Evolutionary conservation across 2,888 invertebrate genomes (phyloP), one percentile per base, ranked within the genome.

Genomic region (Fragum sueziense): DNA sequence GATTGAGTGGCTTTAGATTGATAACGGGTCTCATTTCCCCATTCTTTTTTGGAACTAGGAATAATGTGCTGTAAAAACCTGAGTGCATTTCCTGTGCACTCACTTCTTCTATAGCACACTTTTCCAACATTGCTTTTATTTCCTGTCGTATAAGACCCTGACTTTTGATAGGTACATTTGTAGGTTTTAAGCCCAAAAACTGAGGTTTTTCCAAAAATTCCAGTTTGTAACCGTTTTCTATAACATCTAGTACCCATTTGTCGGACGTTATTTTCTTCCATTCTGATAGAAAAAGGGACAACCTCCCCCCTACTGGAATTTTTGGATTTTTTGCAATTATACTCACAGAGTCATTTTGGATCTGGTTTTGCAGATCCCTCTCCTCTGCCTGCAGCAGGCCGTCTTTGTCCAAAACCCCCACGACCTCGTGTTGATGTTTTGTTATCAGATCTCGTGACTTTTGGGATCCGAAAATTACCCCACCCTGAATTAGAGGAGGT

Each of bases 41-140:
- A n/a, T n/a, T n/a, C n/a, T n/a, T n/a, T n/a, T n/a, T n/a, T n/a
- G n/a, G n/a, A n/a, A n/a, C n/a, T n/a, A n/a, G n/a, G n/a, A n/a
- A 74, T 20, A 78, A 71, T 27, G 83, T 74, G 51, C 80, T 80
- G 83, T 83, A 83, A 52, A 82, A 83, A 77, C 83, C 80, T 65
- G 29, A 37, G 52, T 75, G 67, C 17, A 59, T 72, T 27, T 77
- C 20, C 1, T 31, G 29, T 69, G 6, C 22, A 22, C 37, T n/a
- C 3, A 80, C 80, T 31, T 22, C 57, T 73, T 83, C 78, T 80
- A 78, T 70, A 14, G 73, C 80, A n/a, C 34, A 68, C 70, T 70
- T 82, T 78, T 59, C 41, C 29, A 57, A 81, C 72, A 41, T 72
- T 51, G 33, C 34, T 37, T 29, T 73, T 69, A 69, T 76, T 76